A percentile compares a stretch with the other conserved stretches of the same genome.
Evolutionary conservation across 2,797 vertebrate genomes (phyloP).

Genomic region (Botia kubotai): DNA sequence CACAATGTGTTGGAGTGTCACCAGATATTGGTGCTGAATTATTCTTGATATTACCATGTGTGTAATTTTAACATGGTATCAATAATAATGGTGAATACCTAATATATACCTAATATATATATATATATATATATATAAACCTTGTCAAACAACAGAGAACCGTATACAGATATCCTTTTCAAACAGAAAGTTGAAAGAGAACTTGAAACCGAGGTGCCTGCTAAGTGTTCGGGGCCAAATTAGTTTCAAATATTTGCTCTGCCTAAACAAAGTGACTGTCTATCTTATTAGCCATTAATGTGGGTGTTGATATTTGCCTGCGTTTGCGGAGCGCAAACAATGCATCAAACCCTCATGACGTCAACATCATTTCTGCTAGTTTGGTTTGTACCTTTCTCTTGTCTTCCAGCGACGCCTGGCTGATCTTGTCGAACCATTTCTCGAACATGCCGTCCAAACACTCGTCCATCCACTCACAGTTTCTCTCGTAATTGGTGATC

Average conservation of each 20-base stretch:
- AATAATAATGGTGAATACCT: no score
- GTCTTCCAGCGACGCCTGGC: slow-evolving; percentile 89
- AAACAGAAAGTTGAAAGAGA: not conserved
- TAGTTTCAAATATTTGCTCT: slow-evolving; percentile 29
- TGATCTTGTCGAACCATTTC: slow-evolving; percentile 96
- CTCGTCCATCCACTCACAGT: slow-evolving; percentile 97
- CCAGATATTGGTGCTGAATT: no score
- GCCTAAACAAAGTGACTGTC: not conserved
- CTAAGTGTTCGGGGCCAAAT: not conserved
- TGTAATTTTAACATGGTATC: no score
- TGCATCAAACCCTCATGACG: not conserved
- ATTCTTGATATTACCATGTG: no score
- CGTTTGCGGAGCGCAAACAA: slow-evolving; percentile 16
- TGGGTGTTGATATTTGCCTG: slow-evolving; percentile 8
- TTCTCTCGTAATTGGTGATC: slow-evolving; percentile 93
- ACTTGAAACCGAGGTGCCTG: not conserved
- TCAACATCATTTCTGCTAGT: not conserved
- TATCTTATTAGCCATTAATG: slow-evolving; percentile 9
- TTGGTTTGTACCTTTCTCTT: slow-evolving; percentile 86
- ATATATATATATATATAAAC: no score
- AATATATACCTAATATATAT: no score
- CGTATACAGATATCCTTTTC: not conserved
- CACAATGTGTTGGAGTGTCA: no score
- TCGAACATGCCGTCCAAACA: slow-evolving; percentile 97
- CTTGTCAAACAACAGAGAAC: not conserved